Conservation (phyloP, 2,113 vertebrate genomes). For the Sialia sialis region DNA sequence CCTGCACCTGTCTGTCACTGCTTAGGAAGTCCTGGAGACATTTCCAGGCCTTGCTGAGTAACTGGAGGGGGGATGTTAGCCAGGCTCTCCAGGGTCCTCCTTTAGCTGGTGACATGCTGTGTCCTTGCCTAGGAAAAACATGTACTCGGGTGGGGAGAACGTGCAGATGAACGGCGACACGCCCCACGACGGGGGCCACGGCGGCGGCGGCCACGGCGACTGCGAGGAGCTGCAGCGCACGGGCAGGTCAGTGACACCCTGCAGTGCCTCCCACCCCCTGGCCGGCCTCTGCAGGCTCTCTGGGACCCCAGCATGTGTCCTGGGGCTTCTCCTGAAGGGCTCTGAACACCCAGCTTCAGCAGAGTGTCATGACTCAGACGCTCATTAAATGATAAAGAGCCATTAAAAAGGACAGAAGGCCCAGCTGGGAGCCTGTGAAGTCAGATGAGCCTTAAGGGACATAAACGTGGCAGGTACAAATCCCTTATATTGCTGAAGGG, state of each 20-base stretch:
- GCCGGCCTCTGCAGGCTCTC: background rate
- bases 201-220: conserved; percentile 84
- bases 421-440: background rate
- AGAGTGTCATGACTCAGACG: too few species aligned
- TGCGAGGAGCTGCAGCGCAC: conserved; percentile 89
- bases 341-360: fast-evolving
- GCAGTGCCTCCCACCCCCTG: fast-evolving
- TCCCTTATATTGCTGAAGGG: background rate
- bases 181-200: conserved; percentile 83
- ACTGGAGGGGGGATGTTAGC: background rate
- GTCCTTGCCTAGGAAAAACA: conserved; percentile 84
- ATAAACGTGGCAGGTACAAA: background rate
- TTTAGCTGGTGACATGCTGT: fast-evolving
- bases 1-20: background rate
- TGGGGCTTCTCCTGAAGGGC: background rate
- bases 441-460: fast-evolving
- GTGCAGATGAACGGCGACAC: conserved; percentile 94
- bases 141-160: conserved; percentile 89
- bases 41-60: background rate
- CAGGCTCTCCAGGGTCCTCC: background rate
- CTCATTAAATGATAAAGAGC: background rate
- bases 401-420: background rate
- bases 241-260: conserved; percentile 76
- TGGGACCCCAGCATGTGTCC: fast-evolving
- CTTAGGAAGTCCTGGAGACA: background rate